These are phyloP conservation scores for Leistus spinibarbis DNA, from an alignment of 2,888 invertebrate genomes.

Conservation along the genomic window DNA sequence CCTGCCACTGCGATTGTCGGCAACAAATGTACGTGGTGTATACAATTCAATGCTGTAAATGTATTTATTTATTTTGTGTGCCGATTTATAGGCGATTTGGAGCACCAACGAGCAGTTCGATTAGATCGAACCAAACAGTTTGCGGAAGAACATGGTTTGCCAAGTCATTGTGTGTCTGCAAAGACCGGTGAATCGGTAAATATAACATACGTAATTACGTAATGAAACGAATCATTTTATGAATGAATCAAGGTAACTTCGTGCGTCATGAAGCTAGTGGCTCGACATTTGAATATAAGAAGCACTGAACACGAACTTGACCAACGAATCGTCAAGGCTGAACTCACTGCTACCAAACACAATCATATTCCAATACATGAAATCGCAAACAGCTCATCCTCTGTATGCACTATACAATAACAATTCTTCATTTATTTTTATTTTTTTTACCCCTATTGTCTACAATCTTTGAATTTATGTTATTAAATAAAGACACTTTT, in stretches of 20 bases:
- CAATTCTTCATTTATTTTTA: too few relatives aligned
- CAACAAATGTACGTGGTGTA: slow-evolving; percentile 65
- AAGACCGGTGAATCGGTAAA: slow-evolving; percentile 75
- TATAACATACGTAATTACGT: neutral
- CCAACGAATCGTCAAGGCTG: slow-evolving; percentile 69
- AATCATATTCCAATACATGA: neutral
- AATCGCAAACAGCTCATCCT: neutral
- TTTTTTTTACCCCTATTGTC: too few relatives aligned
- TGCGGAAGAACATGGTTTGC: slow-evolving; percentile 66
- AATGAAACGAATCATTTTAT: slow-evolving; percentile 18
- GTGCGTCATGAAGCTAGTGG: slow-evolving; percentile 72
- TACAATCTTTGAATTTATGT: too few relatives aligned
- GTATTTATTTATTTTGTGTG: slow-evolving; percentile 8
- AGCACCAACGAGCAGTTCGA: slow-evolving; percentile 73
- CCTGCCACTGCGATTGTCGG: slow-evolving; percentile 68
- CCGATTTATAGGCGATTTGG: slow-evolving; percentile 63
- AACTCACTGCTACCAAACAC: slow-evolving; percentile 56
- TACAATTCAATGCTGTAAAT: neutral
- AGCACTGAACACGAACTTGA: slow-evolving; percentile 71
- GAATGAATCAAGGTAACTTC: slow-evolving; percentile 63
- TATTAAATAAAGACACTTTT: neutral
- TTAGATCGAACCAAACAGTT: slow-evolving; percentile 69
- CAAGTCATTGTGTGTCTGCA: slow-evolving; percentile 67
- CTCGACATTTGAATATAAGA: slow-evolving; percentile 69
- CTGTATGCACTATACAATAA: slow-evolving; percentile 17